Conservation (phyloP, 2,888 invertebrate species). For the Apodemia duryi region DNA sequence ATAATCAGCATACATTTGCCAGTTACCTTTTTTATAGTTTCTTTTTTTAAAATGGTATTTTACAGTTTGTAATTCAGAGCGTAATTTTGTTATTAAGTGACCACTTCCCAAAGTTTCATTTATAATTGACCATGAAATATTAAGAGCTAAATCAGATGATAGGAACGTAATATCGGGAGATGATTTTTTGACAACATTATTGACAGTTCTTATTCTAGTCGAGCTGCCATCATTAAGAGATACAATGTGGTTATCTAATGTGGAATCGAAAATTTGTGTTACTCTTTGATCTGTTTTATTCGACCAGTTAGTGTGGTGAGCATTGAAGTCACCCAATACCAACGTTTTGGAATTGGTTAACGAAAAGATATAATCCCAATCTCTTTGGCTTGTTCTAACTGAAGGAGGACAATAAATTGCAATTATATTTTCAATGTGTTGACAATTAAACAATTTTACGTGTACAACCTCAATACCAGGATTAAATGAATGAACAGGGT, state of each 20-base stretch:
- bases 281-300: slow-evolving; percentile 19
- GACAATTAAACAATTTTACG: background rate
- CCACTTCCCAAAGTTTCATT: slow-evolving; percentile 1
- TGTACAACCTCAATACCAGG: background rate
- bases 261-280: slow-evolving; percentile 10
- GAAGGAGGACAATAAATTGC: slow-evolving; percentile 1
- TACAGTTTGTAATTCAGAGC: background rate
- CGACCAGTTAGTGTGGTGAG: slow-evolving; percentile 13
- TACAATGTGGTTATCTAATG: background rate
- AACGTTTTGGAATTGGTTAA: background rate
- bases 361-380: slow-evolving; percentile 9
- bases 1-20: background rate
- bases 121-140: slow-evolving; percentile 7
- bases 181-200: slow-evolving; percentile 3
- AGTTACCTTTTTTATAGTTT: slow-evolving; percentile 10
- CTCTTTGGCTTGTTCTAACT: background rate
- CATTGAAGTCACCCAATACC: slow-evolving; percentile 9
- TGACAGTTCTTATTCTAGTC: slow-evolving; percentile 15
- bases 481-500: background rate
- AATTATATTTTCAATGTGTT: slow-evolving; percentile 2
- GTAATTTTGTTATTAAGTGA: background rate
- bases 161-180: slow-evolving; percentile 15
- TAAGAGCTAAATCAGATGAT: slow-evolving; percentile 2
- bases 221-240: slow-evolving; percentile 6
- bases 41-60: background rate